Conservation (phyloP, 2,888 invertebrate species). For the Eilema griseolum region DNA sequence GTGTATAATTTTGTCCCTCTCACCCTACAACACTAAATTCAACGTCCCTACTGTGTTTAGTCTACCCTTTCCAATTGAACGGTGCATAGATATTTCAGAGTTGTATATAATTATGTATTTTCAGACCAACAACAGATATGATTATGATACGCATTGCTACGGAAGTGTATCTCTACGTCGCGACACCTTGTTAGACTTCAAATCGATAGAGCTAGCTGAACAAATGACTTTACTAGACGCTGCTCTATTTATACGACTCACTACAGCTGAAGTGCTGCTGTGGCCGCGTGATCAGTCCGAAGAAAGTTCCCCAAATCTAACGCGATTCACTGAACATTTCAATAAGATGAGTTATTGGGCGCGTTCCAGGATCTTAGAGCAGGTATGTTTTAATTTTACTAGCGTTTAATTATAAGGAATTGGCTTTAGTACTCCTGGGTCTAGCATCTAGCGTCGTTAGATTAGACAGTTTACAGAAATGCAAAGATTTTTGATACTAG, state of each 20-base stretch:
- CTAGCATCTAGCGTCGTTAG: not conserved
- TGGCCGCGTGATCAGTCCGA: slow-evolving; percentile 99
- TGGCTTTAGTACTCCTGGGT: not conserved
- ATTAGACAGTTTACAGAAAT: slow-evolving; percentile 3
- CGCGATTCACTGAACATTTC: slow-evolving; percentile 99
- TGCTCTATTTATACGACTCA: slow-evolving; percentile 97
- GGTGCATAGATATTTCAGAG: not conserved
- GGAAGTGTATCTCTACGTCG: slow-evolving; percentile 79
- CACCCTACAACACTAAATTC: too few relatives aligned
- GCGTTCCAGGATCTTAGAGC: slow-evolving; percentile 96
- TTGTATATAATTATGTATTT: slow-evolving; percentile 15
- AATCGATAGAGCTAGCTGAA: slow-evolving; percentile 97
- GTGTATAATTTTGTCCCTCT: too few relatives aligned
- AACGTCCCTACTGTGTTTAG: not conserved
- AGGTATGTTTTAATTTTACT: slow-evolving; percentile 70
- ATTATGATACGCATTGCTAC: slow-evolving; percentile 78
- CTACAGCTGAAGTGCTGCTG: slow-evolving; percentile 98
- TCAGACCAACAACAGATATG: slow-evolving; percentile 78
- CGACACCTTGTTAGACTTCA: slow-evolving; percentile 94
- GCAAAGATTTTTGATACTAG: too few relatives aligned
- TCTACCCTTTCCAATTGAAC: not conserved
- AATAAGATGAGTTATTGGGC: slow-evolving; percentile 99
- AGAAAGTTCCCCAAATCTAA: slow-evolving; percentile 98
- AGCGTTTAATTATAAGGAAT: not conserved
- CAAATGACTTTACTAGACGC: slow-evolving; percentile 99